Base-by-base conservation (phyloP, 2,113 vertebrate species). In the Hemiscyllium ocellatum region DNA sequence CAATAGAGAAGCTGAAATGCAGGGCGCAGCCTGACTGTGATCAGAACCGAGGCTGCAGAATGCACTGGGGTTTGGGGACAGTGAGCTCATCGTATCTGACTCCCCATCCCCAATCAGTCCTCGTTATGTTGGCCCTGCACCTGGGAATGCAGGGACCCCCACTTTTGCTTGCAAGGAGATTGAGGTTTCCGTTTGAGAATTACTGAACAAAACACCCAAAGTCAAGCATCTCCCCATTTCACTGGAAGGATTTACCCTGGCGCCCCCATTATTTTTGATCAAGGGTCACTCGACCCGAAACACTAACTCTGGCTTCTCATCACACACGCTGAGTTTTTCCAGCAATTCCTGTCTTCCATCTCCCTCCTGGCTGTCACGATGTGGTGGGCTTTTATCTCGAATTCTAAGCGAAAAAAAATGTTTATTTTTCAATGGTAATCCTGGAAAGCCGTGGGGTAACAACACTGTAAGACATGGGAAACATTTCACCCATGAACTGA, bases 1-100 rank as follows among this genome's bases (percentile, higher is more conserved):
- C 96, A 96, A 96, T 95, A 83, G 78, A 83, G 78, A 83, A 4
- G 80, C 7, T 89, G 24, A 5, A 12, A 89, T 13, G 50, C 24
- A 85, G 33, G n/a, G 80, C 80, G 80, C 37, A 42, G 15, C 80
- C 3, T 80, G 2, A 7, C 56, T 61, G 10, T 47, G 42, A 47
- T 47, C 42, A 47, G 42, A 47, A 47, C 42, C 17, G n/a, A 17
- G 17, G 80, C 37, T 83, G 80, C 78, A 42, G n/a, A 83, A 42
- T 5, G 17, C 78, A 19, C 80, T 47, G 80, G 3, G 20, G 80
- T 37, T 83, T 42, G 15, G n/a, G 78, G 78, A 19, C 5, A 12
- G 72, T 76, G 72, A 47, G 19, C n/a, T 80, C 76, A 83, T 42
- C n/a, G 12, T 19, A 15, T 89, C 52, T 89, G 69, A 6, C 29